Evolutionary conservation across 2,797 vertebrate genomes (phyloP).

Genomic region (Mergus octosetaceus): DNA sequence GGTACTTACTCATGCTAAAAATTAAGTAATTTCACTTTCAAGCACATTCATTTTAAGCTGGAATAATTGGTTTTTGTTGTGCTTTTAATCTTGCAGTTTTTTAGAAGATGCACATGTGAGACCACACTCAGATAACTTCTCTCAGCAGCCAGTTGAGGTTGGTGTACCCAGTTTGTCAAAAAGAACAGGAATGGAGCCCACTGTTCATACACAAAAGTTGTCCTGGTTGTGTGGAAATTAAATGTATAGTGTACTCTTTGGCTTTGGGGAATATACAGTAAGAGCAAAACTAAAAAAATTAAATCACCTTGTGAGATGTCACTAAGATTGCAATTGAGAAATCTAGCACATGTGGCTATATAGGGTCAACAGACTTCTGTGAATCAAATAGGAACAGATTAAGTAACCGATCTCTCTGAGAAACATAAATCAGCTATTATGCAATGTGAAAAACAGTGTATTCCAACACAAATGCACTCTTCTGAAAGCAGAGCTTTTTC

Average conservation of each 20-base stretch:
- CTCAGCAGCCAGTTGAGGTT: slow-evolving; percentile 29
- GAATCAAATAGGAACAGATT: neutral
- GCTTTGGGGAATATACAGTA: neutral
- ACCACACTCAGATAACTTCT: neutral
- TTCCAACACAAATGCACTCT: neutral
- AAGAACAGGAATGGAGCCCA: neutral
- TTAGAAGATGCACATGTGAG: neutral
- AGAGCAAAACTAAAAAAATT: neutral
- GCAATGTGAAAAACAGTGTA: neutral
- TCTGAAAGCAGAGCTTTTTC: neutral
- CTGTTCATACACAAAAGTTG: neutral
- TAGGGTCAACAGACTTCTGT: neutral
- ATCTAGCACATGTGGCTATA: neutral
- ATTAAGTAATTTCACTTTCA: neutral
- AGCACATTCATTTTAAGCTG: neutral
- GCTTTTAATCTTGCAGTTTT: slow-evolving; percentile 38
- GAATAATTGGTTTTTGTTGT: slow-evolving; percentile 10
- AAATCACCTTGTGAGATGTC: neutral
- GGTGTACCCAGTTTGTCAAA: neutral
- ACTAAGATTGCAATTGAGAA: neutral
- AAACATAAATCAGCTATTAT: neutral
- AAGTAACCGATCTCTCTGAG: neutral
- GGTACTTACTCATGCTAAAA: slow-evolving; percentile 15
- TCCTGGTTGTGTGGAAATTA: neutral
- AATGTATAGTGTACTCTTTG: neutral